Conservation (phyloP, 2,888 invertebrate genomes). For the Dinocampus coccinellae region DNA sequence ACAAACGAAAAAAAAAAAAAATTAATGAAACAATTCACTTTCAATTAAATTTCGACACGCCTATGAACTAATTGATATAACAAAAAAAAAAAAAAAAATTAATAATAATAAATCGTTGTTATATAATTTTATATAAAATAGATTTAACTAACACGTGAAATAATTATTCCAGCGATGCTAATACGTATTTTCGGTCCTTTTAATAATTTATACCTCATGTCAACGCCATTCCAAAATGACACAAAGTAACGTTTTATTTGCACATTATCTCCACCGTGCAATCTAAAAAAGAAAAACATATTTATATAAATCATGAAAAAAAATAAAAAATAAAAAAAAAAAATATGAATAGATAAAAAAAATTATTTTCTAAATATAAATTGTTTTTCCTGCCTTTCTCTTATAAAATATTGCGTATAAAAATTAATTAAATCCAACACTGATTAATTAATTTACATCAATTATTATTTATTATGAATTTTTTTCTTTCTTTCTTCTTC, state of each 20-base stretch:
- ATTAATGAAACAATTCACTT: background rate
- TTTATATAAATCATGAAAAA: no score
- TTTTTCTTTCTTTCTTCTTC: background rate
- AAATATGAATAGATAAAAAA: background rate
- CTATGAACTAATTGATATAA: background rate
- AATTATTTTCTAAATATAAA: background rate
- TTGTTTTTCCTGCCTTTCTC: background rate
- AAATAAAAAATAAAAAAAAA: background rate
- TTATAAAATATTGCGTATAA: background rate
- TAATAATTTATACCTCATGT: conserved; percentile 90
- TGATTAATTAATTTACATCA: background rate
- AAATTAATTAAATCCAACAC: background rate
- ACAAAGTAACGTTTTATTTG: conserved; percentile 94
- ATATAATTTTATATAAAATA: background rate
- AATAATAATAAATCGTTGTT: conserved; percentile 7
- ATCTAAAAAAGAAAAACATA: conserved; percentile 69
- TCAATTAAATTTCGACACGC: background rate
- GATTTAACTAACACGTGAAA: conserved; percentile 83
- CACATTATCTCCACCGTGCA: conserved; percentile 83
- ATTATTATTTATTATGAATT: background rate
- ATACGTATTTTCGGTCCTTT: conserved; percentile 93
- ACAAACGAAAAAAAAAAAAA: conserved; percentile 23
- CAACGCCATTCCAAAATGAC: conserved; percentile 96
- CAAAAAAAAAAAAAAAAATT: background rate
- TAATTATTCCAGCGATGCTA: conserved; percentile 95